Evolutionary conservation across 2,797 vertebrate species (phyloP).

Genomic region (Sebastes kiyomatsui): DNA sequence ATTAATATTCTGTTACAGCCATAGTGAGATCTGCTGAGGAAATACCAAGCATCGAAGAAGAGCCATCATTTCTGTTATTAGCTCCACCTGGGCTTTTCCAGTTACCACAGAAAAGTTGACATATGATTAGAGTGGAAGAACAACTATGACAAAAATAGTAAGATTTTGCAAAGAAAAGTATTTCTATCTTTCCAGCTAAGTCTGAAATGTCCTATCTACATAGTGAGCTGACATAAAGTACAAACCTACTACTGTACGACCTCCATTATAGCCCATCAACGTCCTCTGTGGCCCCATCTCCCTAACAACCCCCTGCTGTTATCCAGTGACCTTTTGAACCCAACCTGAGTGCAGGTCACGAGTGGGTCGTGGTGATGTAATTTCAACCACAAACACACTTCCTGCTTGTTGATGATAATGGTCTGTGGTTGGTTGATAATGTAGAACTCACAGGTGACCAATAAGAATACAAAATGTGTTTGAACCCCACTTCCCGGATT

Average conservation of each 20-base stretch:
- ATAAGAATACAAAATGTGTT: constrained; percentile 13
- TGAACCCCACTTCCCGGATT: constrained; percentile 20
- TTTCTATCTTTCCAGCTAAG: background rate
- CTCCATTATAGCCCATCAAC: background rate
- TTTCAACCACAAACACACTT: constrained; percentile 43
- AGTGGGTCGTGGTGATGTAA: constrained; percentile 15
- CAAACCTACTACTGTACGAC: background rate
- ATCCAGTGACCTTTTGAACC: constrained; percentile 58
- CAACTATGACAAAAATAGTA: background rate
- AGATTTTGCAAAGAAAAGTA: background rate
- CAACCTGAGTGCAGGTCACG: constrained; percentile 31
- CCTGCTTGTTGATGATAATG: constrained; percentile 29
- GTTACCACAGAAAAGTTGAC: background rate
- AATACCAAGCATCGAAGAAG: background rate
- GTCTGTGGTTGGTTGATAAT: constrained; percentile 22
- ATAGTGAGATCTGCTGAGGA: too few species aligned
- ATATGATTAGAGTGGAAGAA: background rate
- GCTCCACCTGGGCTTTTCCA: background rate
- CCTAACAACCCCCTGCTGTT: constrained; percentile 8
- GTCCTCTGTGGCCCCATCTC: background rate
- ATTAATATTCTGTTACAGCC: too few species aligned
- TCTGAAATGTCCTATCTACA: background rate
- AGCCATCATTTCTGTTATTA: background rate
- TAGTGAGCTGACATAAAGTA: background rate
- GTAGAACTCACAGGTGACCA: constrained; percentile 37